Evolutionary conservation across 2,888 invertebrate species (phyloP).

Genomic region (Laspeyria flexula): DNA sequence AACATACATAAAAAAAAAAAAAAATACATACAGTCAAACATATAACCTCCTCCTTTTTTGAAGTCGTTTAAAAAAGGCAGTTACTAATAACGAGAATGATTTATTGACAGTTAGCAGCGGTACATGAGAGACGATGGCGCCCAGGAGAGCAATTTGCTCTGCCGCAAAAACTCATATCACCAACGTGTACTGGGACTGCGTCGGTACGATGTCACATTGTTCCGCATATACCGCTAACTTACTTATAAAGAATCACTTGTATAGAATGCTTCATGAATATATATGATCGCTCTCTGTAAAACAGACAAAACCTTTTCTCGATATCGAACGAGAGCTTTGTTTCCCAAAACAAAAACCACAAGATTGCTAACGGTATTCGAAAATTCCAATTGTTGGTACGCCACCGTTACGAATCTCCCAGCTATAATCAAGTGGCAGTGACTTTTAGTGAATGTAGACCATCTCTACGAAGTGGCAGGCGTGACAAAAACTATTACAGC

Average conservation of each 20-base stretch:
- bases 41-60: no score
- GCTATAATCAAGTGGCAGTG: constrained; percentile 34
- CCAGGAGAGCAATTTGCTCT: constrained; percentile 65
- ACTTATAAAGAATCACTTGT: constrained; percentile 13
- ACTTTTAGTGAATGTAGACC: constrained; percentile 34
- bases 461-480: constrained; percentile 19
- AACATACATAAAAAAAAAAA: no score
- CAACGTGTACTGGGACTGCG: constrained; percentile 42
- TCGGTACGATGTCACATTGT: constrained; percentile 35
- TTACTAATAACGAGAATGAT: constrained; percentile 58
- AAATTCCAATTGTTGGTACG: constrained; percentile 28
- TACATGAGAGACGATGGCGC: constrained; percentile 53
- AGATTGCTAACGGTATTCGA: constrained; percentile 35
- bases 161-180: constrained; percentile 64
- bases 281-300: constrained; percentile 11
- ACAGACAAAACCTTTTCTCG: constrained; percentile 9
- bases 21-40: no score
- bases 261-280: constrained; percentile 22
- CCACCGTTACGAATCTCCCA: constrained; percentile 27
- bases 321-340: constrained; percentile 13
- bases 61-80: constrained; percentile 22
- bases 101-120: constrained; percentile 66
- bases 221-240: constrained; percentile 36
- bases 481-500: constrained; percentile 24
- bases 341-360: constrained; percentile 29